These are phyloP conservation scores for Ramphastos sulfuratus DNA, from an alignment of 2,113 vertebrate species.

Conservation along the genomic window DNA sequence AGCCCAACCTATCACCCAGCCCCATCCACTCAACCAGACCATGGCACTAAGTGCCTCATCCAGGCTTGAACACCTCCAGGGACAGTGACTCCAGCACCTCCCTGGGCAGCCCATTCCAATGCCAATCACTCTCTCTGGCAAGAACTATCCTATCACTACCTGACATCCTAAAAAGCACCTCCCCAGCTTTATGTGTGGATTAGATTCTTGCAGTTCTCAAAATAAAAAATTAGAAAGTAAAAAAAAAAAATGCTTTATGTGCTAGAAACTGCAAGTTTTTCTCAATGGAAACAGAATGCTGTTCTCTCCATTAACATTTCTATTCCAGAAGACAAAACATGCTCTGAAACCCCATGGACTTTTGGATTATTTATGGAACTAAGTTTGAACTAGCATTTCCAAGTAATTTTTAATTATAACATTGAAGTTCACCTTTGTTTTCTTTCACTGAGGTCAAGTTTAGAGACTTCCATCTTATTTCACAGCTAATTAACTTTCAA, in stretches of 20 bases:
- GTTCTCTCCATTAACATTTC: neutral
- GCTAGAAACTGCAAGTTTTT: neutral
- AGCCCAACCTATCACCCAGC: too few relatives aligned
- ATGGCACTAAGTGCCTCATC: too few relatives aligned
- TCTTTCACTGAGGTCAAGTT: neutral
- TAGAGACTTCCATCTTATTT: neutral
- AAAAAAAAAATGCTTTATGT: neutral
- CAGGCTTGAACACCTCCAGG: too few relatives aligned
- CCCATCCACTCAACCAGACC: too few relatives aligned
- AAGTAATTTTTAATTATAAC: neutral
- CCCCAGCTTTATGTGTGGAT: neutral
- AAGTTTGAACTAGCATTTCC: neutral
- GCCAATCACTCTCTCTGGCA: too few relatives aligned
- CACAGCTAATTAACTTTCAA: neutral
- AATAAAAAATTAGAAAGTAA: neutral
- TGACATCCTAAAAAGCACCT: too few relatives aligned
- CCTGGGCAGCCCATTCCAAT: too few relatives aligned
- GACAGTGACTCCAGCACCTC: too few relatives aligned
- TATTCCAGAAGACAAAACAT: neutral
- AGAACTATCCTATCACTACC: too few relatives aligned
- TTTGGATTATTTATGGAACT: neutral
- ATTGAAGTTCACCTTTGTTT: neutral
- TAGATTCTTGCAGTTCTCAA: neutral
- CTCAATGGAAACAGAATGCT: neutral
- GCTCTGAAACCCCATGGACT: neutral